Percentiles rank a stretch among this genome's conserved stretches.
These are phyloP conservation scores for Nymphicus hollandicus DNA, from an alignment of 2,113 vertebrate species.

Conservation along the genomic window DNA sequence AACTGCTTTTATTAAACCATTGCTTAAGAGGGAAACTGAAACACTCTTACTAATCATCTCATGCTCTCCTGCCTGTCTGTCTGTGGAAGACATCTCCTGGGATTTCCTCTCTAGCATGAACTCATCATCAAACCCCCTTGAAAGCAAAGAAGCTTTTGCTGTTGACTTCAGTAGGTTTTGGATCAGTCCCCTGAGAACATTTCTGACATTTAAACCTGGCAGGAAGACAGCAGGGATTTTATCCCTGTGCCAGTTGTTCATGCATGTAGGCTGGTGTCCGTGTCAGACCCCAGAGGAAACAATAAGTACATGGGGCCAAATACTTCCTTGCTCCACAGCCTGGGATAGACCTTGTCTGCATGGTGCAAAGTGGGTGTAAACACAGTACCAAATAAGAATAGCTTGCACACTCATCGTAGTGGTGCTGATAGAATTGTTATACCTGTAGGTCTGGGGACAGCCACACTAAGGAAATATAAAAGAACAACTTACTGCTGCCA, in stretches of 20 bases:
- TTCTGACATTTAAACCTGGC: neutral
- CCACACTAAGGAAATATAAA: neutral
- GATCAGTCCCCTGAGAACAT: neutral
- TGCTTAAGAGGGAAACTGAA: constrained; percentile 47
- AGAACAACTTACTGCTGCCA: neutral
- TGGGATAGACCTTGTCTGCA: neutral
- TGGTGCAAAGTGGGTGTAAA: neutral
- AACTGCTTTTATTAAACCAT: constrained; percentile 34
- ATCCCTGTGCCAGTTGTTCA: neutral
- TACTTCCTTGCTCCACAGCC: neutral
- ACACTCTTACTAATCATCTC: constrained; percentile 10
- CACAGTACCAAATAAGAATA: neutral
- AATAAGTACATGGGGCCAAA: neutral
- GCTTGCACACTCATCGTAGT: rapidly evolving
- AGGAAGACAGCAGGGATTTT: neutral
- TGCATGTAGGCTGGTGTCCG: rapidly evolving
- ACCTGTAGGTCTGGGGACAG: neutral
- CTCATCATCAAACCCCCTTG: neutral
- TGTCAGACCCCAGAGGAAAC: neutral
- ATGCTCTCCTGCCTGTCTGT: neutral
- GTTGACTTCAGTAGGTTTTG: neutral
- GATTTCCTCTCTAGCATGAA: neutral
- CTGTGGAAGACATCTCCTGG: neutral
- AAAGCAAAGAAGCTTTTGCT: neutral
- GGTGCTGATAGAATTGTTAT: neutral